These are phyloP conservation scores for Pygocentrus nattereri DNA, from an alignment of 2,797 vertebrate species.

Conservation along the genomic window DNA sequence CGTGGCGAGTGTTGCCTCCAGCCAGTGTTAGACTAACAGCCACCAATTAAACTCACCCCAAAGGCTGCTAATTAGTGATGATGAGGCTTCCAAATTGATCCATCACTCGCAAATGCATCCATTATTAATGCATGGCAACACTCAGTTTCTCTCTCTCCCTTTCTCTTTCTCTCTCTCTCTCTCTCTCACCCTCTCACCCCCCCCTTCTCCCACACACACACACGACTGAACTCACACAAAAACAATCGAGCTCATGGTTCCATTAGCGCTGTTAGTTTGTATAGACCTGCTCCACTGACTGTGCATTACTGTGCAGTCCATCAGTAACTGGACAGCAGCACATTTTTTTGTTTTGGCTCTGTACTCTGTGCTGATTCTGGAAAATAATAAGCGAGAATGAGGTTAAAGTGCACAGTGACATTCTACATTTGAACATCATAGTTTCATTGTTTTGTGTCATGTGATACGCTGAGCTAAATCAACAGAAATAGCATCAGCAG, in stretches of 20 bases:
- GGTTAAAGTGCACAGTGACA: too few species aligned
- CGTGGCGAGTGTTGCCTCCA: constrained; percentile 20
- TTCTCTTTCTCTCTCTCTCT: background rate
- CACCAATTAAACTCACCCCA: constrained; percentile 50
- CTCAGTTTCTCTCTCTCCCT: constrained; percentile 27
- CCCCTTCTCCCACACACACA: background rate
- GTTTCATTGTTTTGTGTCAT: too few species aligned
- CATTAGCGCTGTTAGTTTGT: background rate
- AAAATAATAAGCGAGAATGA: too few species aligned
- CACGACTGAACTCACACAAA: background rate
- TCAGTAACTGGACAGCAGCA: too few species aligned
- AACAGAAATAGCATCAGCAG: too few species aligned
- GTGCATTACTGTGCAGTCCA: background rate
- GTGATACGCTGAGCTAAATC: too few species aligned
- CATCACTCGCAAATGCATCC: constrained; percentile 48
- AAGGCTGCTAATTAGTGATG: constrained; percentile 48
- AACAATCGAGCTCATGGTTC: background rate
- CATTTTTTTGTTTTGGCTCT: too few species aligned
- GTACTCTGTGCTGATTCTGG: too few species aligned
- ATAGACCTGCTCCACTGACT: background rate
- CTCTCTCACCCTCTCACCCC: background rate
- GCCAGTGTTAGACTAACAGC: constrained; percentile 37
- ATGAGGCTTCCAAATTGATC: constrained; percentile 54
- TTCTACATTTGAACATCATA: too few species aligned
- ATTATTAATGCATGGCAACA: constrained; percentile 47